Conservation (phyloP, 2,797 vertebrate species). For the Sphenopsis melanotis region DNA sequence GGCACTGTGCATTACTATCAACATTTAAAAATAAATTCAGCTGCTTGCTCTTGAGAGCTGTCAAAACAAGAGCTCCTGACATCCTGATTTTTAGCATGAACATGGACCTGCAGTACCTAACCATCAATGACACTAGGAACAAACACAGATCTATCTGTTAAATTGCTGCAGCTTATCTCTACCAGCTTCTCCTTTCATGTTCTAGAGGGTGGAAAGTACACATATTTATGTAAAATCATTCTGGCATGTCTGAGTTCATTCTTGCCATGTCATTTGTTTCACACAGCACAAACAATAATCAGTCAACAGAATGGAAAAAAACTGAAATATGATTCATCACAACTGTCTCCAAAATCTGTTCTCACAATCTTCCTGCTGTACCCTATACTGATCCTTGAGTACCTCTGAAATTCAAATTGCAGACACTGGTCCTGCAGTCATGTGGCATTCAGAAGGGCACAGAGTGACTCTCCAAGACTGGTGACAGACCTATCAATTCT, state of each 20-base stretch:
- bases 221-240: neutral
- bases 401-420: neutral
- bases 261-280: neutral
- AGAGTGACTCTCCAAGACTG: neutral
- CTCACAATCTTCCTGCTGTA: neutral
- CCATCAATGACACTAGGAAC: neutral
- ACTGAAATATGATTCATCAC: neutral
- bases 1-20: neutral
- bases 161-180: neutral
- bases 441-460: neutral
- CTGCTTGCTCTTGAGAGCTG: neutral
- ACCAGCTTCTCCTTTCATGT: neutral
- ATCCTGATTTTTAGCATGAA: neutral
- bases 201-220: neutral
- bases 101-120: neutral
- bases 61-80: neutral
- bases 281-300: neutral
- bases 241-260: neutral
- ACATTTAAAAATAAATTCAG: slow-evolving; percentile 23
- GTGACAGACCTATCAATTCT: neutral
- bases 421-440: neutral
- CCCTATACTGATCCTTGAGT: neutral
- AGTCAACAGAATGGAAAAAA: neutral
- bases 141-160: neutral
- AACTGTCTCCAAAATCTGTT: neutral